Evolutionary conservation across 2,113 vertebrate species (phyloP).

Genomic region (Rhea pennata): DNA sequence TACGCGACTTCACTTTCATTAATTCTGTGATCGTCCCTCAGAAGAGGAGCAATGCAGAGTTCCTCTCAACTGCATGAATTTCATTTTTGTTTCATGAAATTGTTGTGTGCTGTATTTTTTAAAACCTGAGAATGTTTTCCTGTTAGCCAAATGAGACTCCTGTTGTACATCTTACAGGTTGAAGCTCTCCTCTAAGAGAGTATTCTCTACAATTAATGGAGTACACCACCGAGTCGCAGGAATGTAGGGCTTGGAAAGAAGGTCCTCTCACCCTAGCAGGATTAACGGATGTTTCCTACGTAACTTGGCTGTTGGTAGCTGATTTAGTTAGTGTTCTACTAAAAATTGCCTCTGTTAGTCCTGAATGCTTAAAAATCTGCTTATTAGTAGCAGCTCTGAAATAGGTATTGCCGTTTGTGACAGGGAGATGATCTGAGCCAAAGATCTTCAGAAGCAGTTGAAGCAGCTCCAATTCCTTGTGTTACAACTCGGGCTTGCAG

Average conservation of each 20-base stretch:
- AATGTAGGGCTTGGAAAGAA: background rate
- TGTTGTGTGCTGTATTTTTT: background rate
- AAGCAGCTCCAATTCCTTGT: background rate
- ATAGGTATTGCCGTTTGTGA: background rate
- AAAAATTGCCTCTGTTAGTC: background rate
- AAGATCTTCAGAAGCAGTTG: background rate
- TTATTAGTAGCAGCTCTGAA: background rate
- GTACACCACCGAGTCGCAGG: background rate
- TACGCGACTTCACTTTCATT: rapidly evolving
- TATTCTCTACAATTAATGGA: background rate
- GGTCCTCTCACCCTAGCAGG: background rate
- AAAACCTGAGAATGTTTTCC: background rate
- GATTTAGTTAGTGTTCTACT: background rate
- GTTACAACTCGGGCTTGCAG: background rate
- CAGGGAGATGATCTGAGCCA: background rate
- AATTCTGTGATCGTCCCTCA: background rate
- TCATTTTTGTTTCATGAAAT: background rate
- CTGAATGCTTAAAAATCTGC: background rate
- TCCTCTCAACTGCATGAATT: background rate
- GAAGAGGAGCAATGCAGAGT: background rate
- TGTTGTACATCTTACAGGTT: background rate
- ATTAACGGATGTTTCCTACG: background rate
- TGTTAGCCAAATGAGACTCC: background rate
- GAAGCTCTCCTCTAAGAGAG: background rate
- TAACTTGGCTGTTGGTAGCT: background rate